Percentiles rank a stretch among this genome's conserved stretches.
phyloP scores from a whole-genome alignment of 2,113 vertebrate genomes.

The Sturnira hondurensis region DNA sequence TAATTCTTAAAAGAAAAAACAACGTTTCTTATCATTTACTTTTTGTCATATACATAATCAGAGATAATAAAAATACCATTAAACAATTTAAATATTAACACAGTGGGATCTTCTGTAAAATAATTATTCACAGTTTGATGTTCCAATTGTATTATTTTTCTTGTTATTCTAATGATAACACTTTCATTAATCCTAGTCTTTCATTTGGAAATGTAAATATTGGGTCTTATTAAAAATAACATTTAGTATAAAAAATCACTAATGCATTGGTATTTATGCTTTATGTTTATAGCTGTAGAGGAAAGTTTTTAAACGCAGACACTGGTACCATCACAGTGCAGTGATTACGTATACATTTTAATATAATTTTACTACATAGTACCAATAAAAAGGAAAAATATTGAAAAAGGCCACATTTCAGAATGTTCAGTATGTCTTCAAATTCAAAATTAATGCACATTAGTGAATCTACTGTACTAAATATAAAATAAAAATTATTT shows the following conservation, averaged over 20 bases:
- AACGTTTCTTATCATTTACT: conserved; percentile 19
- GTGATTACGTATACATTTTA: background rate
- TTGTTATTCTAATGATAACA: background rate
- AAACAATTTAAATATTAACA: conserved; percentile 40
- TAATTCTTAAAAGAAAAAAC: conserved; percentile 67
- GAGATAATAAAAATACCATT: background rate
- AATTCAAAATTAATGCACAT: background rate
- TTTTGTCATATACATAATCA: conserved; percentile 10
- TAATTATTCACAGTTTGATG: background rate
- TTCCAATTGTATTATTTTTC: background rate
- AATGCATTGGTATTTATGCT: background rate
- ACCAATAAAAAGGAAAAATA: background rate
- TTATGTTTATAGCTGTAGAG: background rate
- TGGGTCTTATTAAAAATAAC: background rate
- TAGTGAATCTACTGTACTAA: background rate
- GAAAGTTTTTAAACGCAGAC: background rate
- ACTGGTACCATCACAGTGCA: background rate
- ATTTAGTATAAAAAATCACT: background rate
- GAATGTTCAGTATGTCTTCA: background rate
- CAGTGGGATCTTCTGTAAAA: background rate
- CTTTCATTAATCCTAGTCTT: background rate
- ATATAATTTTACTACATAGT: background rate
- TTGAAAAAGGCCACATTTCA: background rate
- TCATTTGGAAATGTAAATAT: conserved; percentile 7
- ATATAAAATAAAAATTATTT: background rate